Evolutionary conservation across 1,140 invertebrate genomes (phyloP).

Genomic region (Drosophila sechellia): DNA sequence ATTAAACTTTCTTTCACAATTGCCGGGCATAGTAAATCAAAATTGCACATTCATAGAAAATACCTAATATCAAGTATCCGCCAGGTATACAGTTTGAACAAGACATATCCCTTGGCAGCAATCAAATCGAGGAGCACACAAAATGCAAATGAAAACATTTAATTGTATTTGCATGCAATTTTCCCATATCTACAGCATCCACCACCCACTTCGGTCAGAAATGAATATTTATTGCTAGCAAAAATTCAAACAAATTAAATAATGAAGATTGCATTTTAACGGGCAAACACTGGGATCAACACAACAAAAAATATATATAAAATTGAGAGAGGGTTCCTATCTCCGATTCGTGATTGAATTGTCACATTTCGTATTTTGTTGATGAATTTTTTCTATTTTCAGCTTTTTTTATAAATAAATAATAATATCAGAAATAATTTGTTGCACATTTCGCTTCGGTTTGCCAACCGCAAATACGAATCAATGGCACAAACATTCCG

Average conservation of each 20-base stretch:
- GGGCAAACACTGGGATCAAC: slow-evolving; percentile 21
- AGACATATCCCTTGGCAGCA: slow-evolving; percentile 16
- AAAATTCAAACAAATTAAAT: slow-evolving; percentile 71
- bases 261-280: slow-evolving; percentile 61
- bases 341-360: slow-evolving; percentile 69
- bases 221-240: slow-evolving; percentile 41
- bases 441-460: slow-evolving; percentile 47
- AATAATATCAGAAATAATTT: slow-evolving; percentile 47
- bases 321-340: neutral
- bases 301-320: neutral
- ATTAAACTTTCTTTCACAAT: slow-evolving; percentile 13
- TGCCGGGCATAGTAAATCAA: slow-evolving; percentile 13
- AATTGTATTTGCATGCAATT: slow-evolving; percentile 74
- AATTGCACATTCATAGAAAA: neutral
- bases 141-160: slow-evolving; percentile 64
- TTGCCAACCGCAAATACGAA: slow-evolving; percentile 39
- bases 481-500: slow-evolving; percentile 43
- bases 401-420: slow-evolving; percentile 24
- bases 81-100: slow-evolving; percentile 12
- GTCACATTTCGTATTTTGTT: slow-evolving; percentile 59
- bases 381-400: slow-evolving; percentile 19
- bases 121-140: slow-evolving; percentile 30
- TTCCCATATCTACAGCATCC: neutral
- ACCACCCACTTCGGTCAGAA: neutral
- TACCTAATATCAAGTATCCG: slow-evolving; percentile 26